Base-by-base conservation (phyloP, 2,113 vertebrate genomes). In the Isichthys henryi region DNA sequence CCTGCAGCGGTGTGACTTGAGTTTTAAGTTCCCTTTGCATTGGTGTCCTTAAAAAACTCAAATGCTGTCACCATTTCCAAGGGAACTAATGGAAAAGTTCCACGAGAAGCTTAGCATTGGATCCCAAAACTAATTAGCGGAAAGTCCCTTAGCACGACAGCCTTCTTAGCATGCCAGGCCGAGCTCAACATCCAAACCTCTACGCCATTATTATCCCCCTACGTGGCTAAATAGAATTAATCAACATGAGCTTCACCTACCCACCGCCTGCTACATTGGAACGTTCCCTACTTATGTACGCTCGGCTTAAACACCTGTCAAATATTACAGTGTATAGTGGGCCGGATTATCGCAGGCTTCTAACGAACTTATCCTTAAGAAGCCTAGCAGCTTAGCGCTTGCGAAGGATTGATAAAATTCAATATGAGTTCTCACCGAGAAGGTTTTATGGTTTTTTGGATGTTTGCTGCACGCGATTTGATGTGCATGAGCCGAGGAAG, bases 311-410 rank as follows among this genome's bases (percentile, higher is more conserved):
- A 74, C 49, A 17, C 74, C 88, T 86, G 88, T 88, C 88, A 91
- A 91, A 91, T 92, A 91, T 88, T 52, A 74, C 83, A 77, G 74
- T 83, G 88, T 89, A 90, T 89, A 93, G 85, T 85, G 35, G 88
- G 53, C 52, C 17, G 87, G 87, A 70, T 88, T 90, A 91, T 89
- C 91, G 77, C 88, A 87, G 83, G 49, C 5, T 17, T 62, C 31
- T 23, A 35, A 11, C 11, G 43, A n/a, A 52, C 27, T 53, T 80
- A 53, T 46, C 46, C 35, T 66, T 27, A 43, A 53, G 66, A 48
- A 49, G 31, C 58, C 58, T 84, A 31, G 56, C 50, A 83, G 48
- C 50, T 35, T 17, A 77, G 82, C 77, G 85, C 70, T 82, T 49
- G 83, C 89, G 88, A 83, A 89, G 85, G 88, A 88, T 70, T 87